A percentile compares a stretch with the other conserved stretches of the same genome.
Conservation (phyloP, 2,888 invertebrate species). For the Bruchidius siliquastri region DNA sequence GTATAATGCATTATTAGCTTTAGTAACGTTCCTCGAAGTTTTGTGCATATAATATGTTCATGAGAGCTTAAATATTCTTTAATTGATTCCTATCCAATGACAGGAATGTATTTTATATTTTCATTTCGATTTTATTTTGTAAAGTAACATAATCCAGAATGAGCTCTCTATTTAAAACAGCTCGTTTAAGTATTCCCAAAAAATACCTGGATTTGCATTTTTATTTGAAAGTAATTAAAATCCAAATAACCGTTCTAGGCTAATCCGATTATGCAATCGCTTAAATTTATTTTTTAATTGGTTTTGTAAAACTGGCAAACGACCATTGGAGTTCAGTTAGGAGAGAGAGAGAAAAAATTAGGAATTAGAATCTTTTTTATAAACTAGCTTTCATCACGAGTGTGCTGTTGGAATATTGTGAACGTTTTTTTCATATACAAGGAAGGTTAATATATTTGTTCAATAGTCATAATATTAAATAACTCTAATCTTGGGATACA, state of each 20-base stretch:
- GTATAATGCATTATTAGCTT: too few relatives aligned
- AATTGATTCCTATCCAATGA: neutral
- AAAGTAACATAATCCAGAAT: neutral
- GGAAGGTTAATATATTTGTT: too few relatives aligned
- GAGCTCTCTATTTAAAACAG: neutral
- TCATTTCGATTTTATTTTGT: neutral
- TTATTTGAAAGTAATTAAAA: neutral
- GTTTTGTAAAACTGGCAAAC: neutral
- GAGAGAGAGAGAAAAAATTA: neutral
- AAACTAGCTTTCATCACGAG: too few relatives aligned
- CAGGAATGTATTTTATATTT: neutral
- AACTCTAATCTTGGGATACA: too few relatives aligned
- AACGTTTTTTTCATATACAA: too few relatives aligned
- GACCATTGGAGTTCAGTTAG: neutral
- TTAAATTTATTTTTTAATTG: neutral
- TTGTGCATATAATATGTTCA: too few relatives aligned
- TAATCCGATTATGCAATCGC: neutral
- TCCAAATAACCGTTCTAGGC: neutral
- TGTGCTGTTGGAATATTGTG: too few relatives aligned
- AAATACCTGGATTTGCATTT: neutral
- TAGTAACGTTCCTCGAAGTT: too few relatives aligned
- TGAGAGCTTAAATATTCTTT: neutral
- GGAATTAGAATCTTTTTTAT: too few relatives aligned
- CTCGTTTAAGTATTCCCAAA: neutral
- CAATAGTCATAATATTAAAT: too few relatives aligned